Evolutionary conservation across 1,140 invertebrate genomes (phyloP), one percentile per base, ranked within the genome.

Genomic region (Acromyrmex heyeri): DNA sequence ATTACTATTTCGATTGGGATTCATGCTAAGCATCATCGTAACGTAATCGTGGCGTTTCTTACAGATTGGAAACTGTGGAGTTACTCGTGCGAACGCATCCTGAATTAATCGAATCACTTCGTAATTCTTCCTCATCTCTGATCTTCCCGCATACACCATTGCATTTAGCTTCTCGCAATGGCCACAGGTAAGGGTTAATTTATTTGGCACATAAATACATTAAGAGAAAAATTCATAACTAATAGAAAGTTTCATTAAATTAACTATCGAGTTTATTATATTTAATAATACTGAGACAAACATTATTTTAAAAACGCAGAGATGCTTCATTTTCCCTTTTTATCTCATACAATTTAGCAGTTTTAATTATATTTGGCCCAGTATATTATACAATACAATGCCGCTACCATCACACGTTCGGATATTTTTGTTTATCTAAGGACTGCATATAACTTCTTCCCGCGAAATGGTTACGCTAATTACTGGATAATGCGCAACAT

Each of bases 151-250:
- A 99, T 91, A 99, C 99, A 1, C 99, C 99, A 24, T 96, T 99
- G 6, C 99, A 99, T 95, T 96, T 99, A 87, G 99, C 99, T 77
- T 98, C 98, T 90, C 97, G 98, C 87, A 99, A 99, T 96, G 99
- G 99, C 1, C 98, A 99, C 95, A 97, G 97, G 96, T 98, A 94
- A 96, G 97, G 96, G 8, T 61, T 48, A 24, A 27, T 65, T 57
- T 30, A 27, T 1, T 21, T 38, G 78, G 14, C 12, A 18, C 0
- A 44, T 16, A 12, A 30, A 30, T 44, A 10, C 10, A 10, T 44
- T 2, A 70, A 38, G 12, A 57, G 48, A 55, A 24, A 24, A 21
- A 70, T 57, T 77, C 12, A 30, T 30, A 48, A 57, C 3, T 1
- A 12, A 0, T 21, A 81, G 50, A 38, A 38, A 69, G 14, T 65